phyloP scores from a whole-genome alignment of 2,113 vertebrate genomes.

The Cyanoderma ruficeps region DNA sequence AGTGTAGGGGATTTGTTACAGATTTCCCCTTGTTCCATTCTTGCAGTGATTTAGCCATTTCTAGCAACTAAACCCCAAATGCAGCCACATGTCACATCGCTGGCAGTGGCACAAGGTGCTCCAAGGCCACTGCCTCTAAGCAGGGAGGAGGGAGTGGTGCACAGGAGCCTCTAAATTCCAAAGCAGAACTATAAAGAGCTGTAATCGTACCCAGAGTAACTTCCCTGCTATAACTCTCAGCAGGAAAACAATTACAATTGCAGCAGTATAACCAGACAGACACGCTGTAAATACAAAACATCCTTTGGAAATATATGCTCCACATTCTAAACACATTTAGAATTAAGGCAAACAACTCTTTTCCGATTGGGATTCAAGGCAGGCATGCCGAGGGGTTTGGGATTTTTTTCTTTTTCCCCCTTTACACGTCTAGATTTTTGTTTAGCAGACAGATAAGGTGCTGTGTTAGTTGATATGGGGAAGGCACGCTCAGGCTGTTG shows the following conservation, averaged over 20 bases:
- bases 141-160: conserved; percentile 41
- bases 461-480: not conserved
- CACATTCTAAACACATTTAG: conserved; percentile 72
- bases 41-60: not conserved
- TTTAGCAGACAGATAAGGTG: not conserved
- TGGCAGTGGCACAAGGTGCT: not conserved
- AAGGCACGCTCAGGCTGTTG: not conserved
- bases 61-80: conserved; percentile 13
- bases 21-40: not conserved
- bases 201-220: conserved; percentile 79
- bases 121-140: conserved; percentile 24
- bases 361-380: conserved; percentile 62
- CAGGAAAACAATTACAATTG: conserved; percentile 81
- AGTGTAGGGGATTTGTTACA: not conserved
- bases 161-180: conserved; percentile 72
- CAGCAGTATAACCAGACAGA: conserved; percentile 74
- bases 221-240: conserved; percentile 79
- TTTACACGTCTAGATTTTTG: not conserved
- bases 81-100: not conserved
- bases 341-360: conserved; percentile 68
- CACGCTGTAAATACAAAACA: conserved; percentile 81
- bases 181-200: conserved; percentile 77
- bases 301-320: conserved; percentile 73
- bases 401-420: not conserved
- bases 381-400: not conserved